Base-by-base conservation (phyloP, 2,113 vertebrate genomes). In the Cervus canadensis region DNA sequence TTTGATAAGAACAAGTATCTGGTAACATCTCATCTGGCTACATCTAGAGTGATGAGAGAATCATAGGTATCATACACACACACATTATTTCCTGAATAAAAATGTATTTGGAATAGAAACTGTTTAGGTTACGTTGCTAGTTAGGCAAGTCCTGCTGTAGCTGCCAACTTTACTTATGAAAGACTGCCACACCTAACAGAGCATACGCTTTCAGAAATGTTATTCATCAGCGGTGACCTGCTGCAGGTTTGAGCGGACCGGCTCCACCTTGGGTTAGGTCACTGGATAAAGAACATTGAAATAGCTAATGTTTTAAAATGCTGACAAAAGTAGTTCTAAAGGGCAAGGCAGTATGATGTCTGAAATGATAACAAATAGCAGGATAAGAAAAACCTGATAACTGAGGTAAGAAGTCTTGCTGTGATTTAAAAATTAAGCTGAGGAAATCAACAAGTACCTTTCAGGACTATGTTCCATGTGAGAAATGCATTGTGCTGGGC, bases 381-480 rank as follows among this genome's bases (percentile, higher is more conserved):
- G 21, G 74, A 54, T 8, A 82, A 74, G 36, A 23, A 64, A 95
- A 85, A 33, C 13, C 28, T 59, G 25, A 2, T 25, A 28, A 59
- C 11, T 15, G 23, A 56, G 92, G 23, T 33, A 59, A 84, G 43
- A 62, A 45, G 17, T 26, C 19, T 25, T 13, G 17, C 23, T n/a
- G 25, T 26, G 23, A 52, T 60, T 79, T 64, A 28, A n/a, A 60
- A n/a, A 43, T 6, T 36, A 60, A 79, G 36, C 76, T 28, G 33
- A 82, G 19, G 62, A 83, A 56, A 40, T 71, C 26, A 10, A 11
- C n/a, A 54, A 48, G n/a, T 15, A 19, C 19, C 54, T 54, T 48
- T 82, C 1, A 11, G 11, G 43, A 62, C 3, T 40, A 2, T 1
- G 30, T 15, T 26, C 54, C n/a, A 6, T 2, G 25, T 3, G 21